Evolutionary conservation across 37 sponge, comb jelly and placozoan genomes (phyloP), one percentile per base, ranked within the genome.

Genomic region (Haliclona indistincta): DNA sequence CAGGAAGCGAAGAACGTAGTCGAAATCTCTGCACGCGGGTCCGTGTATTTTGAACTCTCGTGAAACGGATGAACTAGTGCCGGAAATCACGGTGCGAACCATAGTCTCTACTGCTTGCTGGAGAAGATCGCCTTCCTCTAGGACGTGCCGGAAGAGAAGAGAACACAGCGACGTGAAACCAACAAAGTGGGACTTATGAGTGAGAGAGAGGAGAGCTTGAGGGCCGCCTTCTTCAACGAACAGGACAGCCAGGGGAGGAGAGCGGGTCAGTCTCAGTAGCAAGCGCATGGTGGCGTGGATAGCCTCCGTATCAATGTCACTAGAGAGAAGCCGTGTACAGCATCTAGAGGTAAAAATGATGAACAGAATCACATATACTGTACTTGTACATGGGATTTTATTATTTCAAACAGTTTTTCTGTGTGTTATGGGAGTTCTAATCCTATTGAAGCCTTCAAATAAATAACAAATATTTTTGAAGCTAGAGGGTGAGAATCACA

Each of bases 141-240:
- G 80, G 42, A 95, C 67, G 58, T 97, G 98, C 11, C 95, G 76
- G 43, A 95, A 81, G 36, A 94, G 53, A 25, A 91, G 73, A 5
- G 83, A 56, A 8, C 81, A 75, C 13, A 97, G 84, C 2, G 98
- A 87, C 0, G 86, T 54, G 81, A 92, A 97, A 8, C 94, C 95
- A 20, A 64, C 80, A 80, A 97, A 97, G 13, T 56, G 39, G 3
- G 84, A 78, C 44, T 75, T 65, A 52, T 87, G 70, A 25, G 85
- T 87, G 56, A 92, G 83, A 29, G 73, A 65, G 71, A 97, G 79
- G 29, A 97, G 69, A 1, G 90, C 86, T 35, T 86, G 73, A n/a
- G 85, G 89, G 0, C 98, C 98, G 32, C 91, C 85, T 15, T 89
- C 77, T 17, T 84, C 77, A 13, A 76, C 77, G 75, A 97, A 97